Conservation (phyloP, 2,113 vertebrate species). For the Tetrao urogallus region DNA sequence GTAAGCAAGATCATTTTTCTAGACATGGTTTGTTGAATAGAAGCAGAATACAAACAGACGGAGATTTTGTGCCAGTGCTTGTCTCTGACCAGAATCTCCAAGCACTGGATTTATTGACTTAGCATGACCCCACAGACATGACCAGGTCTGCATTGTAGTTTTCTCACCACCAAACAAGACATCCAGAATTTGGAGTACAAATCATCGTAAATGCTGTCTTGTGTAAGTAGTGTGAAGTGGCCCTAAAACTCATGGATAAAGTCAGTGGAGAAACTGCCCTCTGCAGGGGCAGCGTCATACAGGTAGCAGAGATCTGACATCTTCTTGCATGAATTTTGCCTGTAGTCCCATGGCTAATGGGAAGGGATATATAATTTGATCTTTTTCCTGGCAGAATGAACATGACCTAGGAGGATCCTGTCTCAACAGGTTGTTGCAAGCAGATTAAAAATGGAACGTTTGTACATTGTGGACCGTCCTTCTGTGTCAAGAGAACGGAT, state of each 20-base stretch:
- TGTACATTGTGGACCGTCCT: neutral
- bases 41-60: neutral
- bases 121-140: neutral
- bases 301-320: neutral
- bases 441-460: slow-evolving; percentile 33
- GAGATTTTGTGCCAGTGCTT: neutral
- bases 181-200: neutral
- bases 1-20: neutral
- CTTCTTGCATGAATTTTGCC: neutral
- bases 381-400: neutral
- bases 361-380: neutral
- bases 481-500: slow-evolving; percentile 26
- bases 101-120: neutral
- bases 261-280: neutral
- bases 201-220: neutral
- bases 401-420: neutral
- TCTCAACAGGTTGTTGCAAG: slow-evolving; percentile 3
- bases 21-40: neutral
- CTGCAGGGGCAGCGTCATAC: neutral
- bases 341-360: neutral
- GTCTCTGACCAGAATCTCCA: neutral
- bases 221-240: neutral
- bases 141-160: neutral
- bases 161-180: neutral
- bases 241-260: neutral